Percentiles rank a stretch among this genome's conserved stretches.
phyloP scores from a whole-genome alignment of 1,140 invertebrate species.

The Sitobion miscanthi region DNA sequence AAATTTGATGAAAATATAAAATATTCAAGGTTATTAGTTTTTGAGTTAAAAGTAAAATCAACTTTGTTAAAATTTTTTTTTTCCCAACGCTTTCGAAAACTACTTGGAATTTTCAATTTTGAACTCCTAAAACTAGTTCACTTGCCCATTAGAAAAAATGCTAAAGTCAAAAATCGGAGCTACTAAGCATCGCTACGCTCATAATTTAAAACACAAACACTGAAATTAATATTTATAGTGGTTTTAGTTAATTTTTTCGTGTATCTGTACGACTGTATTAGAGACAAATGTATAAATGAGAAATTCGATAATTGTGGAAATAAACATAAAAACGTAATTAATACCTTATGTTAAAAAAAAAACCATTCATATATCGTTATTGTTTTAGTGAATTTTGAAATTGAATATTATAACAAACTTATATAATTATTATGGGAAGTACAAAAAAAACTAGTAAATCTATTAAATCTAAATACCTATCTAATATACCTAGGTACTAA shows the following conservation, averaged over 20 bases:
- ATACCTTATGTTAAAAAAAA: neutral
- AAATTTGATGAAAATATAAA: neutral
- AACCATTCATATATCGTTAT: neutral
- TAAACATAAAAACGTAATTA: slow-evolving; percentile 21
- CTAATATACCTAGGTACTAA: neutral
- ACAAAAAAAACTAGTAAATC: neutral
- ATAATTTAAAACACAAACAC: neutral
- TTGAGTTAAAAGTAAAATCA: no score
- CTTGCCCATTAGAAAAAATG: no score
- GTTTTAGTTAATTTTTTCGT: neutral
- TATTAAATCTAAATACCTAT: neutral
- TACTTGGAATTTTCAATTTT: no score
- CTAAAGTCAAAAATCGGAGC: no score
- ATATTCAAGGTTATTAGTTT: no score
- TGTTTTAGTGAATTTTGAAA: neutral
- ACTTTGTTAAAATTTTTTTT: no score
- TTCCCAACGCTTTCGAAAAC: no score
- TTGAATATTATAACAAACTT: neutral
- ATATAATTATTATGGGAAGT: neutral
- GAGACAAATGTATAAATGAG: neutral
- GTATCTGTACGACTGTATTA: neutral
- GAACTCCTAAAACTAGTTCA: no score
- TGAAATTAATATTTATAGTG: neutral
- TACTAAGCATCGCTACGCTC: no score
- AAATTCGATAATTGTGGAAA: slow-evolving; percentile 20